Conservation (phyloP, 2,888 invertebrate species). For the Phaonia tiefii region DNA sequence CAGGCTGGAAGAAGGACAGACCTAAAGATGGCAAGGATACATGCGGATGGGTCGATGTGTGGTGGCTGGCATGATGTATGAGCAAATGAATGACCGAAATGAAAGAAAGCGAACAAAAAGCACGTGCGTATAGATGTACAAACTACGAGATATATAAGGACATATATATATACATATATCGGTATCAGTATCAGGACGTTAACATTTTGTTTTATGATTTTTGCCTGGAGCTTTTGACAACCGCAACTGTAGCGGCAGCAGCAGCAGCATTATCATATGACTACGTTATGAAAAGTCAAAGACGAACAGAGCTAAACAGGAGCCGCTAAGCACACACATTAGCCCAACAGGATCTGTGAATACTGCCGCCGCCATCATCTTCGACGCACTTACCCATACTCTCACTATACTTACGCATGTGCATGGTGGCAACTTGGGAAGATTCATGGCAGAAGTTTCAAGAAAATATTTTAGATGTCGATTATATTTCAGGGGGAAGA, state of each 20-base stretch:
- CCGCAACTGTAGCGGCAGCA: not conserved
- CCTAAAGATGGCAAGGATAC: conserved; percentile 16
- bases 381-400: not conserved
- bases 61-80: too few relatives aligned
- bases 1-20: not conserved
- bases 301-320: conserved; percentile 38
- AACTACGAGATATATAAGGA: too few relatives aligned
- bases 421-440: conserved; percentile 47
- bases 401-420: conserved; percentile 64
- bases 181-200: conserved; percentile 42
- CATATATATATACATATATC: conserved; percentile 33
- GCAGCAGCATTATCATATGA: conserved; percentile 53
- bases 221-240: conserved; percentile 53
- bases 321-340: conserved; percentile 45
- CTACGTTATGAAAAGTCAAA: conserved; percentile 19
- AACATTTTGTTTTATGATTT: conserved; percentile 62
- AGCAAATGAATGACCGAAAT: conserved; percentile 4
- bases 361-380: not conserved
- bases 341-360: conserved; percentile 50
- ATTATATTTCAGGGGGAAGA: too few relatives aligned
- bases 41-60: not conserved
- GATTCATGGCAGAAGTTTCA: conserved; percentile 20
- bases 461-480: too few relatives aligned
- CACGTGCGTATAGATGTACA: conserved; percentile 54
- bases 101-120: conserved; percentile 50